A percentile compares a stretch with the other conserved stretches of the same genome.
These are phyloP conservation scores for Drosophila meridiana DNA, from an alignment of 2,888 invertebrate species.

Conservation along the genomic window DNA sequence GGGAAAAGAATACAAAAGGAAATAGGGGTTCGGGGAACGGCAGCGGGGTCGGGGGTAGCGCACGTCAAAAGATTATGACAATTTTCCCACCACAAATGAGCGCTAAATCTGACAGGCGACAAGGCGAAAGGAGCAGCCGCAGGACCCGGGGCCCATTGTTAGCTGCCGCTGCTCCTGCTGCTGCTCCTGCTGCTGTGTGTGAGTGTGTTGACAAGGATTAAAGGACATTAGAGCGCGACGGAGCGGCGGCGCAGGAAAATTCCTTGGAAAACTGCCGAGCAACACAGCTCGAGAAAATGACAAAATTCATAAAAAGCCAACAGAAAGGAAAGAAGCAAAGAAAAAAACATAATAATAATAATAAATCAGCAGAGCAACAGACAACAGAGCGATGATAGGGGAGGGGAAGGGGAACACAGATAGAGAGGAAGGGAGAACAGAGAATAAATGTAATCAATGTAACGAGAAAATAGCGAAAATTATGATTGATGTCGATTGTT, in stretches of 20 bases:
- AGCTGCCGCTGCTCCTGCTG: conserved; percentile 48
- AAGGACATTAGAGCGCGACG: conserved; percentile 57
- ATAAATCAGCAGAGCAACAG: conserved; percentile 35
- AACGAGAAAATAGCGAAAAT: conserved; percentile 74
- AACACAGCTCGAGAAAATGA: conserved; percentile 56
- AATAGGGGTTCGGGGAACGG: conserved; percentile 34
- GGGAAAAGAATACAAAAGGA: conserved; percentile 31
- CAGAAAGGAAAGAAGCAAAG: conserved; percentile 17
- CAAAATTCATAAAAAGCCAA: conserved; percentile 46
- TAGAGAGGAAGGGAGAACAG: not conserved
- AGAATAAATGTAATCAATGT: conserved; percentile 76
- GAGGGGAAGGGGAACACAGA: not conserved
- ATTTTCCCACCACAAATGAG: conserved; percentile 83
- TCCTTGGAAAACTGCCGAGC: conserved; percentile 55
- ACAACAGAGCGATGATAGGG: conserved; percentile 15
- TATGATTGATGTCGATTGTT: conserved; percentile 81
- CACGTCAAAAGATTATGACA: conserved; percentile 84
- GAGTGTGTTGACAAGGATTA: conserved; percentile 80
- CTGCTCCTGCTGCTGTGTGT: conserved; percentile 49
- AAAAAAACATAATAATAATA: conserved; percentile 17
- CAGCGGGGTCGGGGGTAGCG: conserved; percentile 47
- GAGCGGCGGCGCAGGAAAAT: conserved; percentile 33
- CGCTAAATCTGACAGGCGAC: conserved; percentile 74
- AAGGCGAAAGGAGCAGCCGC: conserved; percentile 60
- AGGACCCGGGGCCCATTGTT: conserved; percentile 62